These are phyloP conservation scores for Colostygia pectinataria DNA, from an alignment of 2,888 invertebrate species.

Conservation along the genomic window DNA sequence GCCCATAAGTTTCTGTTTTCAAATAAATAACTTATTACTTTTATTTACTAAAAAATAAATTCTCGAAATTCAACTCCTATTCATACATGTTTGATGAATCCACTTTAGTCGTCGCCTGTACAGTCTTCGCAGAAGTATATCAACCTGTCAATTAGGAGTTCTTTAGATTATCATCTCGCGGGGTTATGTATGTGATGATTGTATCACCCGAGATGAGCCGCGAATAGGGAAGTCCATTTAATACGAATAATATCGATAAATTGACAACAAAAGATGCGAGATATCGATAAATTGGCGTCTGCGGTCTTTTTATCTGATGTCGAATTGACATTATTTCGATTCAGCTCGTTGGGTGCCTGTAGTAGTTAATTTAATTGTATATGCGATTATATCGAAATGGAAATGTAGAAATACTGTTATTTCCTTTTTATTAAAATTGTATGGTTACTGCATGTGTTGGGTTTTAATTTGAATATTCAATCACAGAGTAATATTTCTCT, in stretches of 20 bases:
- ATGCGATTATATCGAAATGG: background rate
- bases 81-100: background rate
- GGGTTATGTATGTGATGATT: conserved; percentile 52
- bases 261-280: conserved; percentile 1
- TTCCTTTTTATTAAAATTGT: no score
- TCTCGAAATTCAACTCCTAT: no score
- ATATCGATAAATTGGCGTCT: conserved; percentile 16
- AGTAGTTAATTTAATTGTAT: conserved; percentile 5
- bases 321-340: conserved; percentile 9
- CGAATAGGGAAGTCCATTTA: conserved; percentile 24
- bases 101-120: conserved; percentile 29
- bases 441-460: no score
- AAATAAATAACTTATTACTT: no score
- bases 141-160: conserved; percentile 66
- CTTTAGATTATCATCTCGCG: conserved; percentile 57
- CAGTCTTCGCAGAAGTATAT: conserved; percentile 53
- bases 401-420: no score
- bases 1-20: no score
- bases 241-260: conserved; percentile 14
- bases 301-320: conserved; percentile 10
- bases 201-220: conserved; percentile 38
- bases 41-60: no score
- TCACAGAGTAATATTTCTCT: no score
- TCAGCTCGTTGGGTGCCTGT: background rate
- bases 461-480: no score